Conservation (phyloP, 1,140 invertebrate genomes). For the Neodiprion fabricii region DNA sequence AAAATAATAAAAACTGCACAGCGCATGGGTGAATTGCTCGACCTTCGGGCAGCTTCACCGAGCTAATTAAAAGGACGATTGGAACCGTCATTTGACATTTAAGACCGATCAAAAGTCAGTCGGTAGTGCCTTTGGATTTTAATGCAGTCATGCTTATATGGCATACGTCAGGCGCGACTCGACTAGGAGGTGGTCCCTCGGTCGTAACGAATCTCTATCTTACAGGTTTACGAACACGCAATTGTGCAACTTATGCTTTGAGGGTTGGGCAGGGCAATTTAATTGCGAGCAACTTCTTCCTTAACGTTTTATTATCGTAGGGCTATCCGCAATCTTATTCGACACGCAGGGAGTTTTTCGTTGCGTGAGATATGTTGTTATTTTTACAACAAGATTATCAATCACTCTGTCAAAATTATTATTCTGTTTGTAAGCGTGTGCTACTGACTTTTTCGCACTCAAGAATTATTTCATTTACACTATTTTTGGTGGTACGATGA, state of each 20-base stretch:
- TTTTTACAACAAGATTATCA: too few species aligned
- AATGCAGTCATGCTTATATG: not conserved
- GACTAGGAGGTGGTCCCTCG: not conserved
- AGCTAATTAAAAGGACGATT: not conserved
- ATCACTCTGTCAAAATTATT: too few species aligned
- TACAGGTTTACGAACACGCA: not conserved
- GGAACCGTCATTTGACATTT: not conserved
- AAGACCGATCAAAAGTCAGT: constrained; percentile 7
- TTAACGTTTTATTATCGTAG: too few species aligned
- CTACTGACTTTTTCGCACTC: too few species aligned
- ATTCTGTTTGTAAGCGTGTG: too few species aligned
- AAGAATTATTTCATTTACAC: too few species aligned
- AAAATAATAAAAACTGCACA: not conserved
- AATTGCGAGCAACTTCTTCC: too few species aligned
- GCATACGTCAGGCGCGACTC: not conserved
- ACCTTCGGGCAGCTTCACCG: not conserved
- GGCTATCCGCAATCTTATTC: too few species aligned
- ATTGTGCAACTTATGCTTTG: not conserved
- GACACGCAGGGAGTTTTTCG: too few species aligned
- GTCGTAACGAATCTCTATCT: not conserved
- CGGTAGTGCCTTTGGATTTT: not conserved
- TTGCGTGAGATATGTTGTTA: too few species aligned
- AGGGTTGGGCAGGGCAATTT: too few species aligned
- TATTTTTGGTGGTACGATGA: too few species aligned
- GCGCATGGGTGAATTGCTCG: not conserved